phyloP scores from a whole-genome alignment of 2,113 vertebrate genomes.

The Emydura subglobosa region DNA sequence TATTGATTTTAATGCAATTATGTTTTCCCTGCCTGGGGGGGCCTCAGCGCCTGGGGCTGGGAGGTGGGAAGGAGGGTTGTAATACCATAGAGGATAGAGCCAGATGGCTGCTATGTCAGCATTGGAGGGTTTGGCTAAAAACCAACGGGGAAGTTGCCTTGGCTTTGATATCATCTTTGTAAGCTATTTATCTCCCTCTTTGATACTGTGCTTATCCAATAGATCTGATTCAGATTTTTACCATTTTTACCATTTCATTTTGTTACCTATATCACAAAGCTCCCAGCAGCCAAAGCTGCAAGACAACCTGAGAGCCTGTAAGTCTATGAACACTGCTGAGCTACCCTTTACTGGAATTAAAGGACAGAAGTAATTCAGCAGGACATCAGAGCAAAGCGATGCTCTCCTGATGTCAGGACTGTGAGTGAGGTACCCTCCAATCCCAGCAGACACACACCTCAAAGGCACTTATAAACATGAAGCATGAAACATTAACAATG shows the following conservation, averaged over 20 bases:
- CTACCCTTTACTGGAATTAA: not conserved
- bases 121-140: conserved; percentile 70
- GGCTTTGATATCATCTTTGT: conserved; percentile 47
- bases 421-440: not conserved
- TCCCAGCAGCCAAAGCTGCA: conserved; percentile 26
- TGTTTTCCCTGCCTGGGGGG: conserved; percentile 59
- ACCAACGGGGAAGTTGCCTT: conserved; percentile 59
- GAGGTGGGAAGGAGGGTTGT: not conserved
- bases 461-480: conserved; percentile 32
- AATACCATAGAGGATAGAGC: conserved; percentile 47
- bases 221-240: not conserved
- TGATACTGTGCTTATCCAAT: conserved; percentile 34
- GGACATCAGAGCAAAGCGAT: not conserved
- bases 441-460: conserved; percentile 11
- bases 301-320: not conserved
- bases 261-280: conserved; percentile 3
- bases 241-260: not conserved
- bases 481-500: not conserved
- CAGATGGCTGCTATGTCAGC: conserved; percentile 67
- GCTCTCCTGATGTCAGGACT: not conserved
- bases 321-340: not conserved
- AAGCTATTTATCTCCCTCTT: conserved; percentile 39
- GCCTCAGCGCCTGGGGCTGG: conserved; percentile 35
- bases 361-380: not conserved
- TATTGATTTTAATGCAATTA: conserved; percentile 34